These are phyloP conservation scores for Cydia splendana DNA, from an alignment of 1,140 invertebrate species.

Conservation along the genomic window DNA sequence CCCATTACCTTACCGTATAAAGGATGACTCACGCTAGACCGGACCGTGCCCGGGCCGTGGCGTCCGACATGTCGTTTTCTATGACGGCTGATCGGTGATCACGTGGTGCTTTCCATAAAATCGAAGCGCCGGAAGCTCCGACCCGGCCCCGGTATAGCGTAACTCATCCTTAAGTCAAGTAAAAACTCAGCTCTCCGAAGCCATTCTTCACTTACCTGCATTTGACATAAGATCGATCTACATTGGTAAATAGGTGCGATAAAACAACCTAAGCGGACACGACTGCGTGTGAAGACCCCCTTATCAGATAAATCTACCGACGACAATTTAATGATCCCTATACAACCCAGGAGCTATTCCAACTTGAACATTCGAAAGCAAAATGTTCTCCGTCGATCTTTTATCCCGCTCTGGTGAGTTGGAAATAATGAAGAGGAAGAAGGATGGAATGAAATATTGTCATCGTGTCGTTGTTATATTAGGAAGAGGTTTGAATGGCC, in stretches of 20 bases:
- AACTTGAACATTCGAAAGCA: neutral
- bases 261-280: conserved; percentile 26
- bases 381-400: neutral
- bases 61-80: too few species aligned
- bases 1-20: too few species aligned
- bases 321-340: conserved; percentile 32
- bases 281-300: conserved; percentile 25
- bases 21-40: too few species aligned
- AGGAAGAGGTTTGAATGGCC: neutral
- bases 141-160: too few species aligned
- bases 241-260: neutral
- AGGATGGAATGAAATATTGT: neutral
- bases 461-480: neutral
- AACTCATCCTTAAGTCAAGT: too few species aligned
- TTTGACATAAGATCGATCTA: conserved; percentile 4
- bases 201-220: neutral
- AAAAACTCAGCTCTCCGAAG: neutral
- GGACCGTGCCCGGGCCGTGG: too few species aligned
- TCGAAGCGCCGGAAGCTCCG: too few species aligned
- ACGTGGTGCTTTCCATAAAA: too few species aligned
- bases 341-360: conserved; percentile 1
- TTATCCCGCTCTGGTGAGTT: neutral
- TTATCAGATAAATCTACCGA: conserved; percentile 29
- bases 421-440: neutral
- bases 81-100: too few species aligned